phyloP scores from a whole-genome alignment of 2,113 vertebrate species.

The Chauna torquata region DNA sequence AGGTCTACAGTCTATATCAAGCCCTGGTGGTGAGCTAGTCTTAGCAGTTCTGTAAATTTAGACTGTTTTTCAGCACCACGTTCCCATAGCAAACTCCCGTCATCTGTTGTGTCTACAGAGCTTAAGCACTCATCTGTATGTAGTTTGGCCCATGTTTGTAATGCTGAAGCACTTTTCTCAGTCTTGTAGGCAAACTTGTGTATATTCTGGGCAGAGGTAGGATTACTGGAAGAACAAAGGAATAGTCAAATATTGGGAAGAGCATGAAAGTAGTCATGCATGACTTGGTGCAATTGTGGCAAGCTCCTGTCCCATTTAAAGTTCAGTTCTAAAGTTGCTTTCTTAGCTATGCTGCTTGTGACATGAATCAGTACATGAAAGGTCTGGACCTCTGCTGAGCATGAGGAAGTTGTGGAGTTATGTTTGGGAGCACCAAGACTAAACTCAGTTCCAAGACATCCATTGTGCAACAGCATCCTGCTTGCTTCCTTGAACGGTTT shows the following conservation, averaged over 20 bases:
- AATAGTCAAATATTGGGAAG: not conserved
- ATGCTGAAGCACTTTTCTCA: not conserved
- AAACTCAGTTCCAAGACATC: not conserved
- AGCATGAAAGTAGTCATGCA: not conserved
- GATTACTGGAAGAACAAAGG: not conserved
- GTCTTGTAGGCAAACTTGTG: not conserved
- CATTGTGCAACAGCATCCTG: not conserved
- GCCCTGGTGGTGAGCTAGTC: not conserved
- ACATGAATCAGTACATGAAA: accelerated
- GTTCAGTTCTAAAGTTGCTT: not conserved
- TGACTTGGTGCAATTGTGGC: not conserved
- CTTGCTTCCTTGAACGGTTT: not conserved
- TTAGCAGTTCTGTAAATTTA: not conserved
- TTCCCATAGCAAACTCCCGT: not conserved
- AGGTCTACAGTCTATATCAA: not conserved
- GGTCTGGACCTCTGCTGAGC: not conserved
- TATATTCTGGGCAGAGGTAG: not conserved
- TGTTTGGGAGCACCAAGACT: not conserved
- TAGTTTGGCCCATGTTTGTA: not conserved
- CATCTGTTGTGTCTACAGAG: not conserved
- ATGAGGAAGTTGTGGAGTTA: not conserved
- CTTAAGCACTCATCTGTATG: not conserved
- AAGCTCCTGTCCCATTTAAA: not conserved
- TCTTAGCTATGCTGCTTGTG: not conserved
- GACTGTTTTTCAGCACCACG: not conserved